Base-by-base conservation (phyloP, 2,797 vertebrate species). In the Manis pentadactyla region DNA sequence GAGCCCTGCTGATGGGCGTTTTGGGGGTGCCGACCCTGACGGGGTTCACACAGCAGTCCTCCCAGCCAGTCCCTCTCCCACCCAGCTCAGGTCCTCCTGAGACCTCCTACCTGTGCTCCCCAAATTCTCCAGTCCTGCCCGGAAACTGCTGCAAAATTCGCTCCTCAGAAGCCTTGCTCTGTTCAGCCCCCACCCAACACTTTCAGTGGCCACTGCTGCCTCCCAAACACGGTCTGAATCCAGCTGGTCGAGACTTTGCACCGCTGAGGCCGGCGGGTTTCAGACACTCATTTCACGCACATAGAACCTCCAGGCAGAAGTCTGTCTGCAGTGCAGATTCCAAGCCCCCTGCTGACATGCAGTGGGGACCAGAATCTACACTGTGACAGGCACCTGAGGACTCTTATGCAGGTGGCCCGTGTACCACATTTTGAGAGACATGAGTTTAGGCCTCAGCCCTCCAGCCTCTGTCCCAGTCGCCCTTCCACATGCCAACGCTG, bases 221-320 rank as follows among this genome's bases (percentile, higher is more conserved):
- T 31, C 55, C 51, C 37, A n/a, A 64, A 23, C 23, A 51, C 42
- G 3, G 0, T 23, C 77, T 51, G 46, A 51, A 31, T 18, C 27
- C 5, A 1, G 59, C 27, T 2, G 1, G 46, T 39, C 46, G 17
- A 71, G 23, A 11, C 25, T 53, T 34, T 11, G 18, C 11, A 15
- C 31, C n/a, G 2, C 2, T 25, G 29, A 68, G 64, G 4, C 23
- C 0, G 0, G 31, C 17, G 19, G 29, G 27, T 55, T 34, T 23
- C 46, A 61, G 39, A 34, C 18, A 3, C 55, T 2, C 1, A 1
- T 39, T n/a, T 10, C 57, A 12, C 1, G 1, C 12, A 10, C 51
- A n/a, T 27, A 31, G n/a, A 63, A 29, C 19, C 77, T 66, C 23
- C 27, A 46, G 46, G 46, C 46, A 46, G 46, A 46, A 66, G 37